These are phyloP conservation scores for Melanotaenia trifasciata DNA, from an alignment of 2,797 vertebrate genomes.

Conservation along the genomic window DNA sequence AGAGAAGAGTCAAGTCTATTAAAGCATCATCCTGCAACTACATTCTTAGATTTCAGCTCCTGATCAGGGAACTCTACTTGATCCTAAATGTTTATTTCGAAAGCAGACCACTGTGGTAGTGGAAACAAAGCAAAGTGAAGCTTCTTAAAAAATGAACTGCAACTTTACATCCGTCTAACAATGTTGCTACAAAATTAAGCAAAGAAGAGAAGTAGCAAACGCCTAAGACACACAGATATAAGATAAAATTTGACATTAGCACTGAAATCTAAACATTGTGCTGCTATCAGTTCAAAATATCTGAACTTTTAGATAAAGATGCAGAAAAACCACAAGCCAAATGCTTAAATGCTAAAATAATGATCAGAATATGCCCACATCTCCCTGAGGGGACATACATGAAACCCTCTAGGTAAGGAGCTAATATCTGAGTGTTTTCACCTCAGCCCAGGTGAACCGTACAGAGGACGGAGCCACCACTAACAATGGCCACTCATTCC, in stretches of 20 bases:
- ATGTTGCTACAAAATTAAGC: conserved; percentile 16
- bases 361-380: neutral
- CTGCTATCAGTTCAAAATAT: no score
- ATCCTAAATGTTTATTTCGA: conserved; percentile 53
- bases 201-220: conserved; percentile 20
- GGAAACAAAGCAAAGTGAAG: conserved; percentile 42
- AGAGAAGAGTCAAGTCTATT: conserved; percentile 49
- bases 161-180: conserved; percentile 4
- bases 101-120: conserved; percentile 43
- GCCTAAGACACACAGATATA: neutral
- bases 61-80: conserved; percentile 49
- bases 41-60: conserved; percentile 47
- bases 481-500: conserved; percentile 94
- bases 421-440: conserved; percentile 59
- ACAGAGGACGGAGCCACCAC: conserved; percentile 95
- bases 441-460: conserved; percentile 98
- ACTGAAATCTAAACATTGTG: neutral
- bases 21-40: conserved; percentile 43
- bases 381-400: neutral
- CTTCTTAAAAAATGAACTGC: conserved; percentile 26
- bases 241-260: neutral
- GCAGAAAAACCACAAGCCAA: no score
- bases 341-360: no score
- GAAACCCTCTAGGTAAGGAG: neutral
- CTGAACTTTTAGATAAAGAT: no score